Conservation (phyloP, 2,113 vertebrate species). For the Prunella fulvescens region DNA sequence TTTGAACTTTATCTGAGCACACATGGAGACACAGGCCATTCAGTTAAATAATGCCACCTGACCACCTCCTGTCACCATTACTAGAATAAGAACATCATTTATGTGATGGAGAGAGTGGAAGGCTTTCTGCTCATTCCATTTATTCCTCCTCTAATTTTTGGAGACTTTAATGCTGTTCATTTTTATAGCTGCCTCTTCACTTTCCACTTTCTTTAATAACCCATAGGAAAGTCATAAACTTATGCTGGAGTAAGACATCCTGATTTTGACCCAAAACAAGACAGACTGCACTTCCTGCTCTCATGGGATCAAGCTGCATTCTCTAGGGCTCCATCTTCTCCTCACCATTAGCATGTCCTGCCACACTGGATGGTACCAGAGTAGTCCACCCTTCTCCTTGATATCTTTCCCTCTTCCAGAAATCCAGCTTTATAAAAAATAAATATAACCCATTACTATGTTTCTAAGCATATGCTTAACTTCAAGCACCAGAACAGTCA, state of each 20-base stretch:
- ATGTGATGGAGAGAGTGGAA: background rate
- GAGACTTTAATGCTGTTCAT: background rate
- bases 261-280: background rate
- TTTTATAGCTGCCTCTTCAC: background rate
- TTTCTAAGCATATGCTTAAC: background rate
- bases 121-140: background rate
- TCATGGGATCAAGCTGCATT: background rate
- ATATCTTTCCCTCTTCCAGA: background rate
- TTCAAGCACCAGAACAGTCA: background rate
- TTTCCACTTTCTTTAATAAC: background rate
- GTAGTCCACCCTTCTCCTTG: background rate
- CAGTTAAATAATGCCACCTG: constrained; percentile 63
- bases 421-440: background rate
- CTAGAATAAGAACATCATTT: constrained; percentile 52
- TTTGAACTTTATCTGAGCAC: constrained; percentile 66
- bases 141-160: background rate
- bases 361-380: background rate
- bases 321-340: background rate
- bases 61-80: constrained; percentile 60
- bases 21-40: constrained; percentile 16
- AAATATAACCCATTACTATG: background rate
- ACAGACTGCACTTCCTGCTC: background rate
- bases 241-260: background rate
- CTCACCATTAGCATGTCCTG: background rate
- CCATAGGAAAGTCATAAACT: background rate